Evolutionary conservation across 1,140 invertebrate genomes (phyloP), one percentile per base, ranked within the genome.

Genomic region (Sitodiplosis mosellana): DNA sequence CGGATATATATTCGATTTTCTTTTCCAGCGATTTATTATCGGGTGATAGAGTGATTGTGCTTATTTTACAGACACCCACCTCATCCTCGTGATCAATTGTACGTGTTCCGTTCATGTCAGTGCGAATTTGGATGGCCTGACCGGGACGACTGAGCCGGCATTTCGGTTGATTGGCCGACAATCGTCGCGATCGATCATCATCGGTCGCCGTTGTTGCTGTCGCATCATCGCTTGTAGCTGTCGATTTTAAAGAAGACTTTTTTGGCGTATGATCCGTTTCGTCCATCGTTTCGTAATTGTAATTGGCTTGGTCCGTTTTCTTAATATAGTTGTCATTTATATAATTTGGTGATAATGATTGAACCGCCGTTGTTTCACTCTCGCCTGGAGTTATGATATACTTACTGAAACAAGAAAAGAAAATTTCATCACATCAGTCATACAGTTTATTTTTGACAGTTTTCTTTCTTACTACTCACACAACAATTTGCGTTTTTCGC

Each of bases 61-160:
- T 43, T 43, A 43, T 43, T 18, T 21, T 43, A 43, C 41, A 43
- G n/a, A 54, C 56, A 63, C 69, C 68, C 67, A 72, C 67, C 69
- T 72, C 67, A 17, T 66, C 60, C 45, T 62, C 56, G 36, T 60
- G 57, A 5, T 44, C 44, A 14, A 46, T 17, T 0, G 38, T 53
- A 45, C 64, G 63, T 47, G 61, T 65, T 40, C 65, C 55, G 0
- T 66, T 64, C 51, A 66, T 67, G 7, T 67, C 64, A 1, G 66
- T 65, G 48, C 66, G 66, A 0, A 65, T 65, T 63, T 66, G 0
- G 59, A 54, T 47, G 60, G 66, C 44, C 53, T 57, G 2, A 58
- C 48, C 21, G 56, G 52, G 51, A 65, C 67, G 1, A 64, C 55
- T 3, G 59, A 65, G 38, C 17, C 38, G 21, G 47, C 17, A 17